phyloP scores from a whole-genome alignment of 2,888 invertebrate species.

The Muschampia plurimacula region DNA sequence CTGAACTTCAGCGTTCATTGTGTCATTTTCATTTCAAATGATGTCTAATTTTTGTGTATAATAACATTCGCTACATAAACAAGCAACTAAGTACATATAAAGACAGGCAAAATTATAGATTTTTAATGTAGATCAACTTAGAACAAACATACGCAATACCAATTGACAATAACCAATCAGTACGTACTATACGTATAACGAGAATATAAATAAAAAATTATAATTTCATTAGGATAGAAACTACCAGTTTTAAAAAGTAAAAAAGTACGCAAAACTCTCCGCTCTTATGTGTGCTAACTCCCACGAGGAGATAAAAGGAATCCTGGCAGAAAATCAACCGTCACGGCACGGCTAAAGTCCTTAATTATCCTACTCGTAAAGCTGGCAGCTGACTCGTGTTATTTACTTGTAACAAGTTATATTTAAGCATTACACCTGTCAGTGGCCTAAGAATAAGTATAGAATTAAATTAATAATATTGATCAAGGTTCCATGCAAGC shows the following conservation, averaged over 20 bases:
- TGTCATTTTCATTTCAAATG: not conserved
- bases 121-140: too few species aligned
- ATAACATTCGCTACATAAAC: too few species aligned
- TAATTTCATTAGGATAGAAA: not conserved
- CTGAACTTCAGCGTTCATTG: not conserved
- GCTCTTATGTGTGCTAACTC: not conserved
- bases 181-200: not conserved
- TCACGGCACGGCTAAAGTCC: not conserved
- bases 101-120: too few species aligned
- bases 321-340: not conserved
- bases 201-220: not conserved
- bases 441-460: not conserved
- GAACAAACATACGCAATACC: too few species aligned
- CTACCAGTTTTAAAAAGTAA: not conserved
- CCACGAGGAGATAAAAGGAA: not conserved
- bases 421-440: not conserved
- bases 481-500: not conserved
- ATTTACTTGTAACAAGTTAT: not conserved
- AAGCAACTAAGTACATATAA: too few species aligned
- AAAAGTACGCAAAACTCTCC: not conserved
- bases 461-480: not conserved
- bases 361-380: constrained; percentile 6
- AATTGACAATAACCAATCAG: not conserved
- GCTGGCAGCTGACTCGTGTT: not conserved
- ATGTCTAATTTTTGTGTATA: too few species aligned